These are phyloP conservation scores for Macrobrachium rosenbergii DNA, from an alignment of 1,140 invertebrate genomes.

Conservation along the genomic window DNA sequence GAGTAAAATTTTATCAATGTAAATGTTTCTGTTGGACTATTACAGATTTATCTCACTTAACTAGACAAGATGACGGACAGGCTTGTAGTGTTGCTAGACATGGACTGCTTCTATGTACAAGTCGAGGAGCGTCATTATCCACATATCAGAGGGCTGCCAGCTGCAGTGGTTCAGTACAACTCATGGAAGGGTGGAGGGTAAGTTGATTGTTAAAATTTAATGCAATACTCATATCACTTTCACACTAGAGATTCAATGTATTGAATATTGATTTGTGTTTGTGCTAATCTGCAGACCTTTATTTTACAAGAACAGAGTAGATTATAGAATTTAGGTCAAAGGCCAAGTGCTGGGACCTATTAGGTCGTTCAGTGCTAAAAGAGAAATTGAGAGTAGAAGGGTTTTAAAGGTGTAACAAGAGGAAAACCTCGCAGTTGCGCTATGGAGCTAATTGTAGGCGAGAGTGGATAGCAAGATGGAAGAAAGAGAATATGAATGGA, in stretches of 20 bases:
- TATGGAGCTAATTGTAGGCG: too few relatives aligned
- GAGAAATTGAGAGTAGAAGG: too few relatives aligned
- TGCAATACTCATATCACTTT: slow-evolving; percentile 22
- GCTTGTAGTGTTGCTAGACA: slow-evolving; percentile 91
- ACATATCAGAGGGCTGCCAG: slow-evolving; percentile 84
- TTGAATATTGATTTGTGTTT: slow-evolving; percentile 41
- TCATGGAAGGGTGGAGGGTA: slow-evolving; percentile 92
- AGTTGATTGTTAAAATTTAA: slow-evolving; percentile 65
- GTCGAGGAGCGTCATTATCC: slow-evolving; percentile 93
- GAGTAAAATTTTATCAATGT: not conserved
- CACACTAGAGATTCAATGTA: too few relatives aligned
- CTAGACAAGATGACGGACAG: slow-evolving; percentile 71
- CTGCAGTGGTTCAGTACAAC: slow-evolving; percentile 97
- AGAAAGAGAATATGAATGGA: too few relatives aligned
- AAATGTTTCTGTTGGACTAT: not conserved
- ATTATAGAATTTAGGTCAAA: too few relatives aligned
- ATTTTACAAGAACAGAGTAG: too few relatives aligned
- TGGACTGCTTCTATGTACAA: slow-evolving; percentile 99
- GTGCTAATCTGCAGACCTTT: not conserved
- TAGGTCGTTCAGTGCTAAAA: too few relatives aligned
- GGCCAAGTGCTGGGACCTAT: too few relatives aligned
- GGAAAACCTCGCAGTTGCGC: too few relatives aligned
- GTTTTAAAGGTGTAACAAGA: too few relatives aligned
- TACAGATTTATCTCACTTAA: not conserved
- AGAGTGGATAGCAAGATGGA: too few relatives aligned